These are phyloP conservation scores for Cosmopolites sordidus DNA, from an alignment of 2,888 invertebrate genomes.

Conservation along the genomic window DNA sequence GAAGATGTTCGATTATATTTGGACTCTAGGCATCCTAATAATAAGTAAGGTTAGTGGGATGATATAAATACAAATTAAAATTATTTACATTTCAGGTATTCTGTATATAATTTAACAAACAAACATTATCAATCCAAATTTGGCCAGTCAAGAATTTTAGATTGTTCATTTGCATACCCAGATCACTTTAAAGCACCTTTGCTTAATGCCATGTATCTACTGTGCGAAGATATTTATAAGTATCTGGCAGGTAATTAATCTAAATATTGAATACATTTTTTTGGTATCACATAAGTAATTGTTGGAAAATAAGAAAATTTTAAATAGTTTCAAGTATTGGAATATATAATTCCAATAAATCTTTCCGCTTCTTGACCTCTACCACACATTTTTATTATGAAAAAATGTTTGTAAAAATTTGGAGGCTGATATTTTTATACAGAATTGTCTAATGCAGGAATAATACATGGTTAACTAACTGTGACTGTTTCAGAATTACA, in stretches of 20 bases:
- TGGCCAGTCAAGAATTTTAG: slow-evolving; percentile 59
- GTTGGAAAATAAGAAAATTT: too few species aligned
- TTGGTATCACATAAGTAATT: too few species aligned
- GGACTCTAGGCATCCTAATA: slow-evolving; percentile 68
- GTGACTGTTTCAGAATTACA: too few species aligned
- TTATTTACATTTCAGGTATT: slow-evolving; percentile 51
- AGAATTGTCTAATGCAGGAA: too few species aligned
- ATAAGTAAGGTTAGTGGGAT: slow-evolving; percentile 32
- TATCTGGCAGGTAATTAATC: slow-evolving; percentile 70
- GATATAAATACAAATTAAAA: neutral
- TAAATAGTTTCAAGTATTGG: too few species aligned
- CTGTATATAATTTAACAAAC: slow-evolving; percentile 81
- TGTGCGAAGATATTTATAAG: slow-evolving; percentile 84
- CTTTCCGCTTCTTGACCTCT: too few species aligned
- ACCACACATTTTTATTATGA: too few species aligned
- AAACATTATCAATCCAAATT: slow-evolving; percentile 52
- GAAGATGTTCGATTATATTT: slow-evolving; percentile 84
- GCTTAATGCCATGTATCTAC: slow-evolving; percentile 72
- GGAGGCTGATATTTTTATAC: too few species aligned
- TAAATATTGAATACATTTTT: too few species aligned
- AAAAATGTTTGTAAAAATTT: too few species aligned
- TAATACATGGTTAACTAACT: too few species aligned
- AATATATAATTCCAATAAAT: too few species aligned
- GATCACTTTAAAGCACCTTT: slow-evolving; percentile 70
- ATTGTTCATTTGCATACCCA: slow-evolving; percentile 64